A percentile compares a stretch with the other conserved stretches of the same genome.
Conservation (phyloP, 2,113 vertebrate species). For the Callopanchax toddi region DNA sequence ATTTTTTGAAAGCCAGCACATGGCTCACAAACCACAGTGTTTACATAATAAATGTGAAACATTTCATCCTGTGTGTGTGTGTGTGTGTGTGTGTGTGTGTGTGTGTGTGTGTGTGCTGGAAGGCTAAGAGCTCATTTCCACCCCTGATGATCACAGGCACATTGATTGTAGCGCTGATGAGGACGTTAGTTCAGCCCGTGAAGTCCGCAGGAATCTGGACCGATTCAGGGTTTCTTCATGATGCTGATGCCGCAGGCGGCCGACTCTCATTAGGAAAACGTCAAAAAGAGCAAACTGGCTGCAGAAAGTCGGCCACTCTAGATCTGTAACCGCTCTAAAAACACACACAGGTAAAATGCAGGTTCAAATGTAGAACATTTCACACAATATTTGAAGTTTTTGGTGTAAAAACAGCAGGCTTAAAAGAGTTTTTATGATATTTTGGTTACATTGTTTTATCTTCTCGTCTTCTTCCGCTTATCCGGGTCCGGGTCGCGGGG, state of each 20-base stretch:
- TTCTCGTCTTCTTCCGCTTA: too few species aligned
- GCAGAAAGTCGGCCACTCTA: conserved; percentile 53
- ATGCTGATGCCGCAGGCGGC: conserved; percentile 69
- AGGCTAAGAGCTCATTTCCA: conserved; percentile 76
- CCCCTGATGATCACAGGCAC: conserved; percentile 71
- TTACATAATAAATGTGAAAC: conserved; percentile 55
- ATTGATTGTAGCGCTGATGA: conserved; percentile 75
- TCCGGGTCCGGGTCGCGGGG: too few species aligned
- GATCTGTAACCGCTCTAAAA: conserved; percentile 11
- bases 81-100: conserved; percentile 24
- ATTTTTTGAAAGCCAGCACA: conserved; percentile 27
- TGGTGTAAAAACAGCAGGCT: too few species aligned
- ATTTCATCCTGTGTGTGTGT: conserved; percentile 34
- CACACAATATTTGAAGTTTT: neutral
- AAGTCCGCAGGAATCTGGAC: conserved; percentile 71
- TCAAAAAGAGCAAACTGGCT: conserved; percentile 70
- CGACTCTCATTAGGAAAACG: conserved; percentile 75
- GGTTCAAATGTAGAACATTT: neutral
- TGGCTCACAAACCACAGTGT: conserved; percentile 46
- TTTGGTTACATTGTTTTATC: too few species aligned
- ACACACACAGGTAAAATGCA: neutral
- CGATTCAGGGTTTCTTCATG: conserved; percentile 72
- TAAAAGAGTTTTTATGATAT: too few species aligned
- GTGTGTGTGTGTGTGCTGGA: conserved; percentile 39
- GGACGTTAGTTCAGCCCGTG: conserved; percentile 65